Conservation (phyloP, 2,113 vertebrate species). For the Naja naja region DNA sequence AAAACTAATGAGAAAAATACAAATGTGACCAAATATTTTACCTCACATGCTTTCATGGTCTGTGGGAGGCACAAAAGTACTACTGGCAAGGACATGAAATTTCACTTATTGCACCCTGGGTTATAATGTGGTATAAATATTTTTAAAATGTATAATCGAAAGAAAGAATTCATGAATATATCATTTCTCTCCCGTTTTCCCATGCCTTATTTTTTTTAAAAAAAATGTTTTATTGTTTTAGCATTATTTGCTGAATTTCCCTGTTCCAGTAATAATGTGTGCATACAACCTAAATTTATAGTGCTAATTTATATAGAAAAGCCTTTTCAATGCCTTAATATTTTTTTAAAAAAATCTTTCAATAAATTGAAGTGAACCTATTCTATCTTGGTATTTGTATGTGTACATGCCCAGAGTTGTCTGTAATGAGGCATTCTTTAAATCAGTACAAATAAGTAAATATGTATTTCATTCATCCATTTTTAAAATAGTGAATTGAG, state of each 20-base stretch:
- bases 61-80: background rate
- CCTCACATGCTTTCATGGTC: background rate
- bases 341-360: background rate
- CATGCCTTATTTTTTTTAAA: background rate
- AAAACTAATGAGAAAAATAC: background rate
- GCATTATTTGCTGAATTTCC: background rate
- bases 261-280: background rate
- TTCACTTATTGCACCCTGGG: background rate
- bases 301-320: background rate
- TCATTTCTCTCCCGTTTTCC: background rate
- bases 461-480: background rate
- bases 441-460: background rate
- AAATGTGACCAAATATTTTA: background rate
- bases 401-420: background rate
- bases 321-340: background rate
- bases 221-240: background rate
- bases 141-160: background rate
- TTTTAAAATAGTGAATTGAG: background rate
- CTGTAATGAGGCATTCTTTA: background rate
- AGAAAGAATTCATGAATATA: background rate
- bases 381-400: background rate
- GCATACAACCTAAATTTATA: background rate
- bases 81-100: background rate
- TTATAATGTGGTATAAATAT: background rate
- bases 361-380: background rate